Percentiles rank a stretch among this genome's conserved stretches.
phyloP scores from a whole-genome alignment of 2,113 vertebrate species.

The Cettia cetti region DNA sequence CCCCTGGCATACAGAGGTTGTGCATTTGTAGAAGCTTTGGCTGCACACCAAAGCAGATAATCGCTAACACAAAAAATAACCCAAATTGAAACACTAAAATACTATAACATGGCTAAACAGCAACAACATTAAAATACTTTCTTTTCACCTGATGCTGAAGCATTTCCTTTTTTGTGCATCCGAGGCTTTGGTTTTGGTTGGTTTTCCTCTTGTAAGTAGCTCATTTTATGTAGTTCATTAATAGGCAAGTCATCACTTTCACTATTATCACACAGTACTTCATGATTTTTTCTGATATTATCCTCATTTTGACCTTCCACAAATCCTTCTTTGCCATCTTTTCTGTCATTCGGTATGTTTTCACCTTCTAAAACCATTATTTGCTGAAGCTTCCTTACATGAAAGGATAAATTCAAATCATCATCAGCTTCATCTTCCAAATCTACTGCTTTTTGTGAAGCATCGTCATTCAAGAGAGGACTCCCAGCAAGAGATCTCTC shows the following conservation, averaged over 20 bases:
- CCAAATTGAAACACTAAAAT: not conserved
- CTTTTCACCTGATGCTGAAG: slow-evolving; percentile 70
- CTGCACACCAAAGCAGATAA: not conserved
- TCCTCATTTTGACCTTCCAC: slow-evolving; percentile 68
- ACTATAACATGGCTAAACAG: not conserved
- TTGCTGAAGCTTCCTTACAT: slow-evolving; percentile 71
- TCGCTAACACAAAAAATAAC: not conserved
- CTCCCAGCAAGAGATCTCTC: slow-evolving; percentile 31
- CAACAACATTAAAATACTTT: not conserved
- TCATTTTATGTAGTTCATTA: not conserved
- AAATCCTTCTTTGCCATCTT: not conserved
- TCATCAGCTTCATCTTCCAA: slow-evolving; percentile 41
- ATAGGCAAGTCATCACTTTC: not conserved
- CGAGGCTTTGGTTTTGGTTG: slow-evolving; percentile 58
- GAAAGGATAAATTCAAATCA: slow-evolving; percentile 76
- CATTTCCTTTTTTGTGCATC: slow-evolving; percentile 32
- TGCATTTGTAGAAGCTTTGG: not conserved
- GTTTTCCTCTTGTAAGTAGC: slow-evolving; percentile 8
- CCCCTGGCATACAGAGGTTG: not conserved
- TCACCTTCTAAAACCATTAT: slow-evolving; percentile 75
- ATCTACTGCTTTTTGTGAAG: not conserved
- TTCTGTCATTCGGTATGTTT: not conserved
- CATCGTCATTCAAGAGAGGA: not conserved
- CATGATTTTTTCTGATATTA: not conserved
- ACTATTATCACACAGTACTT: not conserved